Conservation (phyloP, 2,888 invertebrate species). For the Crematogaster levior region DNA sequence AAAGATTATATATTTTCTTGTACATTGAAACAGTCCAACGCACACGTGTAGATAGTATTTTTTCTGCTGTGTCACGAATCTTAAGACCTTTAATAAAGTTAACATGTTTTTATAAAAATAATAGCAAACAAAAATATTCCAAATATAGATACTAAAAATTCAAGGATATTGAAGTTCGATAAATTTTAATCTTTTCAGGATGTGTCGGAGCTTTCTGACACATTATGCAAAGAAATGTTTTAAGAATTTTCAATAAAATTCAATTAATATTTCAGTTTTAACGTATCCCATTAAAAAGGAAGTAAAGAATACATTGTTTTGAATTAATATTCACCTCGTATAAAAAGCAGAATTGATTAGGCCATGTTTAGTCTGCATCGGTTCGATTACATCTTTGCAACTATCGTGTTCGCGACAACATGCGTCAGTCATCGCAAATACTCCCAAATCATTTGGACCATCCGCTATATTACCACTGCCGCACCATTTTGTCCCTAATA, state of each 20-base stretch:
- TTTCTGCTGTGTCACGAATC: not conserved
- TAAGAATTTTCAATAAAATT: not conserved
- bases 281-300: not conserved
- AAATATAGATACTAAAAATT: not conserved
- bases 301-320: not conserved
- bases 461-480: constrained; percentile 80
- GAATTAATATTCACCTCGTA: constrained; percentile 74
- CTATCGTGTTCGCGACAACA: constrained; percentile 83
- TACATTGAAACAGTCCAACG: not conserved
- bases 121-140: constrained; percentile 16
- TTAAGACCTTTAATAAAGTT: not conserved
- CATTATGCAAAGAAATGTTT: not conserved
- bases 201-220: not conserved
- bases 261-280: not conserved
- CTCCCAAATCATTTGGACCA: constrained; percentile 78
- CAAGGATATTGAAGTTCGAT: not conserved
- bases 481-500: constrained; percentile 82
- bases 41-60: not conserved
- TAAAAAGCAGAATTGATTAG: constrained; percentile 79
- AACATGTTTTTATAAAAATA: not conserved
- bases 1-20: not conserved
- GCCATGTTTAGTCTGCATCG: constrained; percentile 75
- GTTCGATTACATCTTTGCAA: constrained; percentile 79
- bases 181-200: not conserved
- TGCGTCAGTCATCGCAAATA: constrained; percentile 78